A percentile compares a stretch with the other conserved stretches of the same genome.
Conservation (phyloP, 2,888 invertebrate species). For the Tyria jacobaeae region DNA sequence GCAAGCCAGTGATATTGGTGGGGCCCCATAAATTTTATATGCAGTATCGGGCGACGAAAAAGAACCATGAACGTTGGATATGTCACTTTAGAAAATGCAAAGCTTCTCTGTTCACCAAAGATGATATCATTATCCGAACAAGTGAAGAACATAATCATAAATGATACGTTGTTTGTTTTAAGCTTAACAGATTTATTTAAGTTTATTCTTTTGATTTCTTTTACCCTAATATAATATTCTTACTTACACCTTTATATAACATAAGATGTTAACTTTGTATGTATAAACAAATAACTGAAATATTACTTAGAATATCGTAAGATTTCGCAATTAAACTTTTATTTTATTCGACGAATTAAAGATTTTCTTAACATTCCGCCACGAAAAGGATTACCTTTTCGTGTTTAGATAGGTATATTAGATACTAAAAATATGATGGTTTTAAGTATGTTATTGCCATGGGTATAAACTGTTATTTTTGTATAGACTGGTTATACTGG, state of each 20-base stretch:
- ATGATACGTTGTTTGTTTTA: conserved; percentile 10
- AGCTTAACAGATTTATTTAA: conserved; percentile 1
- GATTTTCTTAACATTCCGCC: background rate
- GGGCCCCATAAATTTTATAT: conserved; percentile 58
- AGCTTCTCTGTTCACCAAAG: conserved; percentile 55
- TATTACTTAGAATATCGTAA: background rate
- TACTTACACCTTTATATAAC: too few species aligned
- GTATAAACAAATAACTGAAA: background rate
- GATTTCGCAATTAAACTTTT: background rate
- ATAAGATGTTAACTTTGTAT: too few species aligned
- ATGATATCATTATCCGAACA: conserved; percentile 59
- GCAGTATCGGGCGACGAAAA: background rate
- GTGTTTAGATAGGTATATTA: background rate
- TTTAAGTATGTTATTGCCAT: background rate
- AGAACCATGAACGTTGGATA: conserved; percentile 47
- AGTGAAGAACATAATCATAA: conserved; percentile 59
- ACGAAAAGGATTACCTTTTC: background rate
- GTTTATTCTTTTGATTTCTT: conserved; percentile 5
- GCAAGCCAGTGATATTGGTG: conserved; percentile 55
- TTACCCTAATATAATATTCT: background rate
- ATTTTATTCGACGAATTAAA: background rate
- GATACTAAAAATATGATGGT: background rate
- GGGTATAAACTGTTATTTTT: too few species aligned
- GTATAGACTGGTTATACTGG: too few species aligned
- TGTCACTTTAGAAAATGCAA: conserved; percentile 52